phyloP scores from a whole-genome alignment of 2,113 vertebrate genomes.

The Etheostoma spectabile region DNA sequence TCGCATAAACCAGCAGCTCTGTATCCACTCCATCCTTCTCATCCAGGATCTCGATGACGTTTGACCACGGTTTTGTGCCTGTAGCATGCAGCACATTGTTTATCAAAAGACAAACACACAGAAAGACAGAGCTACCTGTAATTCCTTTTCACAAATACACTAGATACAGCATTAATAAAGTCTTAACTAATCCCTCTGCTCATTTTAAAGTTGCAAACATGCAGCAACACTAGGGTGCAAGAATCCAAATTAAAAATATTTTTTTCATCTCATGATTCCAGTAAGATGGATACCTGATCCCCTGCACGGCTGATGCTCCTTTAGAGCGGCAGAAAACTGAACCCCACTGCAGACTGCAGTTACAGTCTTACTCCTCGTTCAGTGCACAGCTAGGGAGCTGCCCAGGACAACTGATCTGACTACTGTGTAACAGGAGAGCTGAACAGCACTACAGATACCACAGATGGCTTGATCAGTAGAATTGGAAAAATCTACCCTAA shows the following conservation, averaged over 20 bases:
- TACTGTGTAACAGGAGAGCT: slow-evolving; percentile 43
- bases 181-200: background rate
- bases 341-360: slow-evolving; percentile 40
- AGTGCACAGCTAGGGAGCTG: slow-evolving; percentile 4
- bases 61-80: slow-evolving; percentile 93
- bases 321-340: slow-evolving; percentile 64
- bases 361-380: slow-evolving; percentile 37
- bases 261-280: slow-evolving; percentile 27
- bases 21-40: slow-evolving; percentile 98
- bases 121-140: background rate
- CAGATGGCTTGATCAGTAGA: background rate
- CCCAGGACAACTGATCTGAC: slow-evolving; percentile 53
- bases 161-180: background rate
- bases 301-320: slow-evolving; percentile 31
- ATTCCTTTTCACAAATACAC: background rate
- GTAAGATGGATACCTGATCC: slow-evolving; percentile 42
- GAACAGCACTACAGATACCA: slow-evolving; percentile 8
- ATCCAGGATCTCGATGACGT: slow-evolving; percentile 94
- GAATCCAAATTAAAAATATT: slow-evolving; percentile 13
- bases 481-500: background rate
- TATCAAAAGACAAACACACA: slow-evolving; percentile 12
- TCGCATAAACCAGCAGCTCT: slow-evolving; percentile 93
- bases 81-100: slow-evolving; percentile 27
- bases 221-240: background rate
- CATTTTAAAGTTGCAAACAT: background rate